A percentile compares a stretch with the other conserved stretches of the same genome.
Evolutionary conservation across 2,113 vertebrate genomes (phyloP).

Genomic region (Pygoscelis antarcticus): DNA sequence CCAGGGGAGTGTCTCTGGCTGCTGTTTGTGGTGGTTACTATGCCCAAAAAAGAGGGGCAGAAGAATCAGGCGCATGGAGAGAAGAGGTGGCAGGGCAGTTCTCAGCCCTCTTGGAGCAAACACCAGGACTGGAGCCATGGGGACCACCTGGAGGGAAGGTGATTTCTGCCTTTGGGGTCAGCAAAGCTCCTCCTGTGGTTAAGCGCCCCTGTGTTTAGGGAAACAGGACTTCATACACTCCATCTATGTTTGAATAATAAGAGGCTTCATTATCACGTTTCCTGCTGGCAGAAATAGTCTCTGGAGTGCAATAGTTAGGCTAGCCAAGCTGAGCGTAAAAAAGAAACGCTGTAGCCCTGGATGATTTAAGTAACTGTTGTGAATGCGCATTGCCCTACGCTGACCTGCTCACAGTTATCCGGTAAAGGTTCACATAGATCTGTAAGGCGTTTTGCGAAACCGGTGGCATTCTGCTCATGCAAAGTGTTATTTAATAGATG

Average conservation of each 20-base stretch:
- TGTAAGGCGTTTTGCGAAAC: background rate
- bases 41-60: background rate
- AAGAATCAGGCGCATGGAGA: background rate
- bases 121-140: background rate
- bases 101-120: background rate
- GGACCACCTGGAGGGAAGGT: too few species aligned
- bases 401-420: background rate
- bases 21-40: background rate
- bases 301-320: background rate
- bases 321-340: background rate
- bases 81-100: background rate
- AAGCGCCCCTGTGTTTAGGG: background rate
- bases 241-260: background rate
- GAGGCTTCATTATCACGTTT: background rate
- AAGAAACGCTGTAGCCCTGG: background rate
- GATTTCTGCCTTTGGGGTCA: background rate
- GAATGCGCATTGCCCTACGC: fast-evolving
- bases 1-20: background rate
- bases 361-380: background rate
- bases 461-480: background rate
- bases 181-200: background rate
- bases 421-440: background rate
- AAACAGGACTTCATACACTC: background rate
- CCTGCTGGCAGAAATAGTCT: background rate
- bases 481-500: background rate